Base-by-base conservation (phyloP, 2,797 vertebrate species). In the Peromyscus melanophrys region DNA sequence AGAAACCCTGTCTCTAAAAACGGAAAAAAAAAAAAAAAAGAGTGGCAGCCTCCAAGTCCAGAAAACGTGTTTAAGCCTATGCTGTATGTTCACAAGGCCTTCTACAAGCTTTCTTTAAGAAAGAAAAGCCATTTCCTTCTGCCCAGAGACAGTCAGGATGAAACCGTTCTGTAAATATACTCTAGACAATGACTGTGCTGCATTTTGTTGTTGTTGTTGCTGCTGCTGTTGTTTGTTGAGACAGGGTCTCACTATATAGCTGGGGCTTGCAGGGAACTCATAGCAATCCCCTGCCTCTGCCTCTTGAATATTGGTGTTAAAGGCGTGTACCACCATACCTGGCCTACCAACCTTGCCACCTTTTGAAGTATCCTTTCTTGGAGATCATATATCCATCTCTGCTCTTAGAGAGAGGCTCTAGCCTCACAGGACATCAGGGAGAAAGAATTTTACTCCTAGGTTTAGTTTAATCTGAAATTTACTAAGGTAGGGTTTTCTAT, bases 391-490 rank as follows among this genome's bases (percentile, higher is more conserved):
- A 46, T 57, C 0, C 8, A 34, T 46, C 46, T 82, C 43, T 75
- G 12, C 23, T 78, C 34, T 85, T 55, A 55, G 10, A 57, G 1
- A 65, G 34, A 84, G 6, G 16, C 59, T 71, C 77, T 67, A 55
- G 12, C 7, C n/a, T 83, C 17, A 19, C 4, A 73, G 7, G 3
- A 5, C 23, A 17, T 69, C 52, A 29, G 23, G 21, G 88, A 25
- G 78, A 90, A 83, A 40, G 11, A 49, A 5, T 27, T 89, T 55
- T 49, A 16, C 27, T 73, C 43, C n/a, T 84, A 13, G 4, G 23
- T 82, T 87, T 81, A 46, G 43, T 9, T 94, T 34, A 87, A 76
- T 40, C 29, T 87, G 46, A 67, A 80, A 78, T 63, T 69, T 43
- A 29, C 82, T 88, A 61, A 78, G 46, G n/a, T 14, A 52, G n/a